Percentiles rank a stretch among this genome's conserved stretches.
These are phyloP conservation scores for Misgurnus anguillicaudatus DNA, from an alignment of 2,113 vertebrate species.

Conservation along the genomic window DNA sequence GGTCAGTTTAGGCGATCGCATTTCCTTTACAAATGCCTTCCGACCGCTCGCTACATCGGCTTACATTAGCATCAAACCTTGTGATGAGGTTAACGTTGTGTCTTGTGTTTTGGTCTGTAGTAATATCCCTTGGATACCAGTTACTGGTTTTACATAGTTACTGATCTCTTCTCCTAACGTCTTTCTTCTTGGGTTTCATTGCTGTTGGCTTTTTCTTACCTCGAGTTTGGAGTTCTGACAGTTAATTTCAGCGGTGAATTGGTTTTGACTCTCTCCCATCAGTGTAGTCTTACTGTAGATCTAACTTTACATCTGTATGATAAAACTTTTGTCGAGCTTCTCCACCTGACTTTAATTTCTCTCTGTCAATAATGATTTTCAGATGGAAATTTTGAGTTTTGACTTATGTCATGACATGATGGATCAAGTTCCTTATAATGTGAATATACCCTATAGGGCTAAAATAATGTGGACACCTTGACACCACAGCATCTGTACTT, in stretches of 20 bases:
- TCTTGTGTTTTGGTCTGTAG: slow-evolving; percentile 67
- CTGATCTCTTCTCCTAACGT: slow-evolving; percentile 73
- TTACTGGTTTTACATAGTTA: slow-evolving; percentile 79
- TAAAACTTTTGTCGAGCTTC: slow-evolving; percentile 48
- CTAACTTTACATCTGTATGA: slow-evolving; percentile 36
- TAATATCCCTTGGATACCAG: slow-evolving; percentile 75
- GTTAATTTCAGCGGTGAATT: slow-evolving; percentile 29
- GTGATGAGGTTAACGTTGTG: slow-evolving; percentile 73
- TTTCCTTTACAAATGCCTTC: slow-evolving; percentile 66
- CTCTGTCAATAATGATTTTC: slow-evolving; percentile 45
- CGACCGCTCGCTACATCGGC: slow-evolving; percentile 68
- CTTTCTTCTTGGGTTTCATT: slow-evolving; percentile 70
- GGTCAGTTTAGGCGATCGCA: slow-evolving; percentile 71
- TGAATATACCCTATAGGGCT: no score
- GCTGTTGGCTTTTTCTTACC: slow-evolving; percentile 7
- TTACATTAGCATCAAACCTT: slow-evolving; percentile 75
- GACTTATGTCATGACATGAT: neutral
- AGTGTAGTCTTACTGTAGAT: slow-evolving; percentile 25
- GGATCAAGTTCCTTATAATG: neutral
- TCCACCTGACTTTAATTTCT: slow-evolving; percentile 67
- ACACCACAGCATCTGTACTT: no score
- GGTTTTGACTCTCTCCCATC: slow-evolving; percentile 34
- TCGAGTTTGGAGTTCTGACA: slow-evolving; percentile 19
- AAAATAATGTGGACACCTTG: no score
- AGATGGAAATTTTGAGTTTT: neutral